Base-by-base conservation (phyloP, 2,797 vertebrate species). In the Menidia menidia region DNA sequence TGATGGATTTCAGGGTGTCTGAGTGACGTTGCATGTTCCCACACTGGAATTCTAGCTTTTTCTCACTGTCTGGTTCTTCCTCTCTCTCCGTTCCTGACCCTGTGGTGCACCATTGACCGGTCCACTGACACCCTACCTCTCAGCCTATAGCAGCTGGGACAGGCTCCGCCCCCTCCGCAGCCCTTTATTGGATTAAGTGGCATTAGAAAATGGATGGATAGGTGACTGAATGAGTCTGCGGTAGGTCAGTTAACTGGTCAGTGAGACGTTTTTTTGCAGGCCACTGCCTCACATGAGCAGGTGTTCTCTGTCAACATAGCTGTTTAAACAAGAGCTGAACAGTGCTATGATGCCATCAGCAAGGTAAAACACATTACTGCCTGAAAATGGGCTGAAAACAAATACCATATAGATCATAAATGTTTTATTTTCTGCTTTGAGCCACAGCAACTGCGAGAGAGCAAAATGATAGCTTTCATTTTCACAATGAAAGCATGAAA, bases 281-380 rank as follows among this genome's bases (percentile, higher is more conserved):
- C 39, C 41, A 33, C 47, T 47, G 18, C 45, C 60, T 41, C 53
- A 45, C 56, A 71, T 60, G 43, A 73, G n/a, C 5, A 57, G 59
- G 52, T 61, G 59, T 72, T 75, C 71, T 78, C 48, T 52, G 31
- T 13, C n/a, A 67, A 39, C 25, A 39, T 68, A 18, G 18, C 42
- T 60, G 10, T 57, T 76, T 60, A 62, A 82, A 77, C 64, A 79
- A 78, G 80, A 58, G 18, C 45, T 52, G 25, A 35, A 59, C 78
- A 77, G 33, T 41, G 64, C 62, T 39, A 9, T 7, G 7, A 56
- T 63, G 66, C 53, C 70, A 64, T 67, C 43, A 39, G 53, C 5
- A 39, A 62, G 45, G 25, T 32, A 61, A 73, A 81, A 57, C 66
- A 67, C 58, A 53, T 8, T 16, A 39, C 51, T 4, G n/a, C 43